Base-by-base conservation (phyloP, 1,140 invertebrate genomes). In the Anagrus nilaparvatae region DNA sequence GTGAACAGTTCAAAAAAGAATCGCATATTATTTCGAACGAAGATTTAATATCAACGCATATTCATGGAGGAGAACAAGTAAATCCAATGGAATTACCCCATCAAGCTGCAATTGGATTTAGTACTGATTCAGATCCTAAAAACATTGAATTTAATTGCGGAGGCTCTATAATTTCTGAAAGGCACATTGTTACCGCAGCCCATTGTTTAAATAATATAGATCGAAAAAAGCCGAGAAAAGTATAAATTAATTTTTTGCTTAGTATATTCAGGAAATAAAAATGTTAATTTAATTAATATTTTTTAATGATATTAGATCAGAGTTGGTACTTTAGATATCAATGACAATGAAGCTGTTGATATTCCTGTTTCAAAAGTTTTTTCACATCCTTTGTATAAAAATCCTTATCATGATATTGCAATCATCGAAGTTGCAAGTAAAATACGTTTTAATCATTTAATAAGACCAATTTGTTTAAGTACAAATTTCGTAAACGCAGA, bases 151-250 rank as follows among this genome's bases (percentile, higher is more conserved):
- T 78, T 49, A 67, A 67, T 23, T 93, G 87, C 55, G 87, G 86
- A 0, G 87, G 85, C 0, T 87, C 85, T 1, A 63, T 93, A 34
- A 77, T 93, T 6, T 76, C 77, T 0, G 65, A 74, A 2, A 59
- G 69, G 20, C 84, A 85, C 70, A 73, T 90, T 0, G 62, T 92
- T 24, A 90, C 87, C 0, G 86, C 86, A 0, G 87, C 86, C 0
- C 87, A 91, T 58, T 92, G 87, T 59, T 75, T 78, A 14, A 72
- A 40, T 7, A 55, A 50, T 56, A 18, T 53, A 65, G 23, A 71
- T 62, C 39, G 46, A 10, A 23, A 40, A 19, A 38, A 48, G 3
- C 62, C 62, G 5, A 28, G 56, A 16, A 42, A 53, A 45, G 62
- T 58, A 47, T 53, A 43, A 5, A 24, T n/a, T n/a, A 31, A 18